These are phyloP conservation scores for Cygnus buccinator DNA, from an alignment of 2,113 vertebrate genomes.

Conservation along the genomic window DNA sequence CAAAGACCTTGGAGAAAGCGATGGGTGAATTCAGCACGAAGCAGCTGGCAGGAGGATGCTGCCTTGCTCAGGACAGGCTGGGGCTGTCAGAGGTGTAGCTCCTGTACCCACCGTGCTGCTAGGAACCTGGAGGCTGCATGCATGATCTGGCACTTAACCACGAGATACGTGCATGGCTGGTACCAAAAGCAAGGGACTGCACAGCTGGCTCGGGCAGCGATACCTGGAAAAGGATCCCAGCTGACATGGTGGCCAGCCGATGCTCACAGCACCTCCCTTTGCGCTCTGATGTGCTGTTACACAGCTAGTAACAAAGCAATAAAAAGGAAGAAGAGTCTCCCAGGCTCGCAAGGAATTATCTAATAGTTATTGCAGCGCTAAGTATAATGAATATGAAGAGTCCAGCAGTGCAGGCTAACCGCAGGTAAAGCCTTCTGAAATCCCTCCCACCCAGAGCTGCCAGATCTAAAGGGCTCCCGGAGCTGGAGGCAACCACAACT, in stretches of 20 bases:
- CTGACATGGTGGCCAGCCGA: not conserved
- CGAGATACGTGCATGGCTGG: accelerated
- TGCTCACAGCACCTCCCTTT: not conserved
- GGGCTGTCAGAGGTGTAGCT: not conserved
- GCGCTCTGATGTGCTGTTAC: not conserved
- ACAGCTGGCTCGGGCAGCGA: not conserved
- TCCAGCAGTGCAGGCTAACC: not conserved
- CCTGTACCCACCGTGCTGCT: not conserved
- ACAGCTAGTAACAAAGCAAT: not conserved
- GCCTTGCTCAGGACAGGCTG: not conserved
- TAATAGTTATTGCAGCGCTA: not conserved
- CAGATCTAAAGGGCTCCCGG: not conserved
- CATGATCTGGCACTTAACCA: not conserved
- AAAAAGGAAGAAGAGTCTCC: not conserved
- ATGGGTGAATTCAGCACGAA: not conserved
- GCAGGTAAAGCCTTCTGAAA: not conserved
- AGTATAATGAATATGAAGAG: not conserved
- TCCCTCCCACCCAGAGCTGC: not conserved
- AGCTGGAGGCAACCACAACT: not conserved
- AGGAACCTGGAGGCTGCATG: not conserved
- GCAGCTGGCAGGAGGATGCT: not conserved
- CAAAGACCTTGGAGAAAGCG: not conserved
- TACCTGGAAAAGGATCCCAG: not conserved
- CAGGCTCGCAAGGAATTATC: not conserved
- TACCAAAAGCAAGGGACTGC: not conserved